These are phyloP conservation scores for Protobothrops mucrosquamatus DNA, from an alignment of 2,113 vertebrate genomes.

Conservation along the genomic window DNA sequence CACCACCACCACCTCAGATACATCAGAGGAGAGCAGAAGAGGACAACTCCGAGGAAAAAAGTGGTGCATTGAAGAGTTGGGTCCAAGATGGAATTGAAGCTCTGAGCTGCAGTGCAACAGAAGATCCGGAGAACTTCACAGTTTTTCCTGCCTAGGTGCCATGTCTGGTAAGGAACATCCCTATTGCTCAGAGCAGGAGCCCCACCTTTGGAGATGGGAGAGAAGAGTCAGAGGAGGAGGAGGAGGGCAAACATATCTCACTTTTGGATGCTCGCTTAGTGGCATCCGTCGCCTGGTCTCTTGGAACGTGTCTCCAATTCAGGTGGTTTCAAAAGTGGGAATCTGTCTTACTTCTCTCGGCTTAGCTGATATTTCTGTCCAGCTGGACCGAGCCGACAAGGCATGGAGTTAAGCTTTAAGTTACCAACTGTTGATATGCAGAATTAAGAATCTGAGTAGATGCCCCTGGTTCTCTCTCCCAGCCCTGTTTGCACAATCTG, in stretches of 20 bases:
- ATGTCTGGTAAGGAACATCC: constrained; percentile 43
- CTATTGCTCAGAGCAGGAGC: not conserved
- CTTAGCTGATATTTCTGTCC: not conserved
- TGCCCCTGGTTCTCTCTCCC: not conserved
- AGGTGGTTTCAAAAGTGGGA: not conserved
- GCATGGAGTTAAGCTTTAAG: not conserved
- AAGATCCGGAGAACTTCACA: too few relatives aligned
- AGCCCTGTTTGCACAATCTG: not conserved
- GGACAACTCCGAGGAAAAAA: not conserved
- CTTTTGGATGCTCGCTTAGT: not conserved
- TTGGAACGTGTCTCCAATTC: not conserved
- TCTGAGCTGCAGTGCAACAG: not conserved
- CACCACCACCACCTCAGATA: not conserved
- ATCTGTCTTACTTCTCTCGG: not conserved
- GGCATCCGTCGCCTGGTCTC: too few relatives aligned
- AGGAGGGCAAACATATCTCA: not conserved
- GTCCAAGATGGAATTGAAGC: not conserved
- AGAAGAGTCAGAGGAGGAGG: too few relatives aligned
- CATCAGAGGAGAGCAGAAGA: not conserved
- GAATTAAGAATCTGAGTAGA: not conserved
- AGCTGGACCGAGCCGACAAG: not conserved
- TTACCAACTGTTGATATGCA: not conserved
- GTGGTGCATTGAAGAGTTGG: not conserved
- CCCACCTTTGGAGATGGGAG: too few relatives aligned
- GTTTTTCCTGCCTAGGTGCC: not conserved